A percentile compares a stretch with the other conserved stretches of the same genome.
Evolutionary conservation across 2,888 invertebrate species (phyloP).

Genomic region (Labia minor): DNA sequence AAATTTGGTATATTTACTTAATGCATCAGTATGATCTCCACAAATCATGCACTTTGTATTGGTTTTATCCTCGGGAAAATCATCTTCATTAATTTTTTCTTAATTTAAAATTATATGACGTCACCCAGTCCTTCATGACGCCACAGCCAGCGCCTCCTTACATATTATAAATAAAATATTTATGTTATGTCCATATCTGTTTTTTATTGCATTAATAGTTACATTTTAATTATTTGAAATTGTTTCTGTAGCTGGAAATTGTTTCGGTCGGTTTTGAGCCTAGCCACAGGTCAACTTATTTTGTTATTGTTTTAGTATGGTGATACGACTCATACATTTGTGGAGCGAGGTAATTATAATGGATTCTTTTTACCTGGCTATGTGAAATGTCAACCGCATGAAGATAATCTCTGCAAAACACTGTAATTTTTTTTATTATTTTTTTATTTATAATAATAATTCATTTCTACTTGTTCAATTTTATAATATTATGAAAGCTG

Average conservation of each 20-base stretch:
- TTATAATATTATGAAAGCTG: not conserved
- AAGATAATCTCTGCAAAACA: slow-evolving; percentile 48
- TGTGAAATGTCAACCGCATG: slow-evolving; percentile 36
- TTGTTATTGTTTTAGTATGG: slow-evolving; percentile 89
- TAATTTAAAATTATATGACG: too few relatives aligned
- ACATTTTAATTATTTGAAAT: slow-evolving; percentile 26
- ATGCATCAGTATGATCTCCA: too few relatives aligned
- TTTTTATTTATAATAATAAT: slow-evolving; percentile 16
- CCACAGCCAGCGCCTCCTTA: too few relatives aligned
- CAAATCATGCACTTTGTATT: too few relatives aligned
- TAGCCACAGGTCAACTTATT: too few relatives aligned
- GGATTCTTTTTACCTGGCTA: slow-evolving; percentile 86
- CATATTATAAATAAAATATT: not conserved
- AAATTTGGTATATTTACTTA: too few relatives aligned
- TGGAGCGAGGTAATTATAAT: slow-evolving; percentile 72
- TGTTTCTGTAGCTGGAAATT: too few relatives aligned
- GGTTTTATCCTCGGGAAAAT: too few relatives aligned
- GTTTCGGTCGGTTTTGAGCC: too few relatives aligned
- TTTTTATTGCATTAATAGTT: slow-evolving; percentile 20
- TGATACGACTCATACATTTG: slow-evolving; percentile 89
- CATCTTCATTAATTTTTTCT: too few relatives aligned
- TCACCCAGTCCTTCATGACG: too few relatives aligned
- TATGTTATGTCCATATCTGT: slow-evolving; percentile 9
- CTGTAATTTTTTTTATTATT: slow-evolving; percentile 34
- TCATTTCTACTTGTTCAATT: not conserved